Conservation (phyloP, 92 coral and sea anemone species). For the Anthopleura xanthogrammica region DNA sequence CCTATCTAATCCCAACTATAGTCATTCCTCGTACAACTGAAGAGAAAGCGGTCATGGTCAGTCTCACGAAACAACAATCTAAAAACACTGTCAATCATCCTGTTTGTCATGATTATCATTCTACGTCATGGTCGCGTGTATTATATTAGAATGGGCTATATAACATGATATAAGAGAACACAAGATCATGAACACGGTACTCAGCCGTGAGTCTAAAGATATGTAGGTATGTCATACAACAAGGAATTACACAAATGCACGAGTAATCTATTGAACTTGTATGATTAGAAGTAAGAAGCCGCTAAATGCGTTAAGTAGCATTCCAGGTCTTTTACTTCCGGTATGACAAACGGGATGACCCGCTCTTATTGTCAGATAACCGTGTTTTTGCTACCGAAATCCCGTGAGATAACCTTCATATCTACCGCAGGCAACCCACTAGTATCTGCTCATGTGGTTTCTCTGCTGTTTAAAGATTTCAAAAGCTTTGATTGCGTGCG, state of each 20-base stretch:
- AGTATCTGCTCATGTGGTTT: neutral
- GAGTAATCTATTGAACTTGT: neutral
- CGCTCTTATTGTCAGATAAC: neutral
- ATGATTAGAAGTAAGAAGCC: conserved; percentile 23
- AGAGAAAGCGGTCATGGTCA: too few species aligned
- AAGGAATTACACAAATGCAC: neutral
- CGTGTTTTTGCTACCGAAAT: neutral
- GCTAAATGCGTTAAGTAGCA: conserved; percentile 22
- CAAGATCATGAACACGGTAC: too few species aligned
- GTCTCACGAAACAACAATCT: too few species aligned
- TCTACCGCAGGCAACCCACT: neutral
- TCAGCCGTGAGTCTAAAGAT: neutral
- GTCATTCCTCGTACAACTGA: too few species aligned
- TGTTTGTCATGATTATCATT: too few species aligned
- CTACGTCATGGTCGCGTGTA: too few species aligned
- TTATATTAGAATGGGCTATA: too few species aligned
- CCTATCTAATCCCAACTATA: too few species aligned
- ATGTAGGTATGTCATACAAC: neutral
- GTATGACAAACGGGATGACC: conserved; percentile 11
- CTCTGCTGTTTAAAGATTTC: neutral
- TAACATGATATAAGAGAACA: too few species aligned
- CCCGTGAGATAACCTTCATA: neutral
- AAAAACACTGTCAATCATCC: too few species aligned
- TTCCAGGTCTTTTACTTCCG: conserved; percentile 14
- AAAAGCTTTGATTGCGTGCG: neutral